Evolutionary conservation across 2,113 vertebrate genomes (phyloP).

Genomic region (Panthera tigris): DNA sequence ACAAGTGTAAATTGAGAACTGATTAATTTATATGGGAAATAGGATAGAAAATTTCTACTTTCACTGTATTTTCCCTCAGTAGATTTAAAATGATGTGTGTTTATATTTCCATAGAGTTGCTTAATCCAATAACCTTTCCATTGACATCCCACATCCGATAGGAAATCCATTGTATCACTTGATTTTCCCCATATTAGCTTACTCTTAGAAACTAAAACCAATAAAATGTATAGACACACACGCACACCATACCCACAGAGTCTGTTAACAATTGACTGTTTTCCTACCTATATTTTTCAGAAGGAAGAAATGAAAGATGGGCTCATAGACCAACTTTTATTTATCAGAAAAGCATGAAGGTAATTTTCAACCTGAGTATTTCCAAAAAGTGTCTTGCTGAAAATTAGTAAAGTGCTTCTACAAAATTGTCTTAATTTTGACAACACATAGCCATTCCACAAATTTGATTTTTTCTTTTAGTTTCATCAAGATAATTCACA

Average conservation of each 20-base stretch:
- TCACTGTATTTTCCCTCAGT: neutral
- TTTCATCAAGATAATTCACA: neutral
- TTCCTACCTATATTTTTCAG: neutral
- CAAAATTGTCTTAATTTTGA: constrained; percentile 7
- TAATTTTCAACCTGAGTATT: neutral
- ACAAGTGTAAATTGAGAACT: neutral
- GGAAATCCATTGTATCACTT: neutral
- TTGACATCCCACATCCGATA: neutral
- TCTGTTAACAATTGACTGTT: neutral
- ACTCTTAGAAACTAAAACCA: neutral
- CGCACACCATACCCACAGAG: neutral
- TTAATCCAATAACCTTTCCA: neutral
- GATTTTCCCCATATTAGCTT: neutral
- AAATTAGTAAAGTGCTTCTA: constrained; percentile 4
- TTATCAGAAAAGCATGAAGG: neutral
- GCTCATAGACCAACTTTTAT: fast-evolving
- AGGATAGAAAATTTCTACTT: neutral
- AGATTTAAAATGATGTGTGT: neutral
- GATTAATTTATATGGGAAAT: neutral
- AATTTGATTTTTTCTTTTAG: neutral
- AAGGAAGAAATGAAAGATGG: neutral
- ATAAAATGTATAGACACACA: neutral
- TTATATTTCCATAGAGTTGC: neutral
- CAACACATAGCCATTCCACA: neutral
- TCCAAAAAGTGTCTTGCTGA: neutral